Conservation (phyloP, 2,797 vertebrate species). For the Malacoctenus gilli region DNA sequence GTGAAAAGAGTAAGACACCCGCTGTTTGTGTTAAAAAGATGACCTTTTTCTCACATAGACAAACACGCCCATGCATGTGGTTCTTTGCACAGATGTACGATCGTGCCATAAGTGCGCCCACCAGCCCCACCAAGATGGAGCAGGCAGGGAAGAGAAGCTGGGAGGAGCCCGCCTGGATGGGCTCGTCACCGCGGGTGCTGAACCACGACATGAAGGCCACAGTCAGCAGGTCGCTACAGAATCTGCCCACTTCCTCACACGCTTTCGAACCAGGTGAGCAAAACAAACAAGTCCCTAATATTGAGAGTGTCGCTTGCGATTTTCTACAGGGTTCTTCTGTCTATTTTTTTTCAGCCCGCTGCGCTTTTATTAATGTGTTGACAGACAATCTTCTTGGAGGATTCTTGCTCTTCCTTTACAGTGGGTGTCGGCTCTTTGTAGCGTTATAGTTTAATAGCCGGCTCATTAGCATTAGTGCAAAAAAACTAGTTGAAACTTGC, state of each 20-base stretch:
- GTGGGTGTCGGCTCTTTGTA: conserved; percentile 68
- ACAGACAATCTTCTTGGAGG: conserved; percentile 68
- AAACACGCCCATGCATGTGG: not conserved
- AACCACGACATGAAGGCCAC: conserved; percentile 91
- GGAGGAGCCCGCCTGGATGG: conserved; percentile 98
- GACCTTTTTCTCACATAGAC: too few relatives aligned
- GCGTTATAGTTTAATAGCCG: conserved; percentile 21
- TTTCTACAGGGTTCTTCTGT: too few relatives aligned
- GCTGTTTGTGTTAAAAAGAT: not conserved
- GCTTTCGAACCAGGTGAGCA: conserved; percentile 73
- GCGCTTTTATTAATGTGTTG: conserved; percentile 27
- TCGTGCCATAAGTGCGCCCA: conserved; percentile 92
- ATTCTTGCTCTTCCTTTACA: conserved; percentile 71
- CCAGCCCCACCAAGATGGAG: conserved; percentile 92
- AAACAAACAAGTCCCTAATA: not conserved
- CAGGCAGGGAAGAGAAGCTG: conserved; percentile 91
- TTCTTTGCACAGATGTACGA: conserved; percentile 90
- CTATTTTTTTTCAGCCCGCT: not conserved
- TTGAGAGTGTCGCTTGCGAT: too few relatives aligned
- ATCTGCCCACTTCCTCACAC: conserved; percentile 86
- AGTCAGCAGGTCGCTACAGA: conserved; percentile 93
- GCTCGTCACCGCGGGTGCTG: conserved; percentile 89
- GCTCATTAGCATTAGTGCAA: conserved; percentile 4
- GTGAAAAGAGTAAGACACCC: conserved; percentile 87
- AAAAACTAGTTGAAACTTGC: not conserved